Conservation (phyloP, 1,140 invertebrate genomes). For the Brachionus koreanus region DNA sequence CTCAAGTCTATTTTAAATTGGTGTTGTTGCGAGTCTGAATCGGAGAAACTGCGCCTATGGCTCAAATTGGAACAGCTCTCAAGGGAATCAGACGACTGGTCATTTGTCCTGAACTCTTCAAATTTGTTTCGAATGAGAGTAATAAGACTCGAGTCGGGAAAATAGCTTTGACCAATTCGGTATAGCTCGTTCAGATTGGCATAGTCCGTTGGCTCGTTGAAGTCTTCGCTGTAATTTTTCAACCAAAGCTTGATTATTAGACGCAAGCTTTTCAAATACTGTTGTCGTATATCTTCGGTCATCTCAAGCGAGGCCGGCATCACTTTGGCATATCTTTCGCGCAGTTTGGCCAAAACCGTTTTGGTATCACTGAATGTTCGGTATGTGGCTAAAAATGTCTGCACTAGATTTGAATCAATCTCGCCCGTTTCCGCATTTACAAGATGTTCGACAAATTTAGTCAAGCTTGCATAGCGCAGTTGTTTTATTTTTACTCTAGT, state of each 20-base stretch:
- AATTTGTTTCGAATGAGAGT: conserved; percentile 63
- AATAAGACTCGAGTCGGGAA: conserved; percentile 62
- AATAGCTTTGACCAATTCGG: conserved; percentile 73
- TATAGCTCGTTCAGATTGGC: conserved; percentile 74
- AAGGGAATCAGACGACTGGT: conserved; percentile 47
- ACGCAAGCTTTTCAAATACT: conserved; percentile 55
- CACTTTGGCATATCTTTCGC: neutral
- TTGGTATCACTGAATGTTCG: conserved; percentile 75
- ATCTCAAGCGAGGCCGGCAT: conserved; percentile 48
- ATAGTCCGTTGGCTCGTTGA: conserved; percentile 76
- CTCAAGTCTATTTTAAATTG: neutral
- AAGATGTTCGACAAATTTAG: conserved; percentile 82
- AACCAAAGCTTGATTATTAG: conserved; percentile 85
- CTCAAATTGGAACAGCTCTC: neutral
- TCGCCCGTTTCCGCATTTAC: conserved; percentile 82
- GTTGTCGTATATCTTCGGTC: conserved; percentile 50
- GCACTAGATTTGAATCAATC: conserved; percentile 92
- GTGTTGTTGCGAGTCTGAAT: neutral
- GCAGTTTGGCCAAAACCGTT: conserved; percentile 67
- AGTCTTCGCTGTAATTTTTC: conserved; percentile 92
- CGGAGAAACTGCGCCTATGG: neutral
- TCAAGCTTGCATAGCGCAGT: conserved; percentile 88
- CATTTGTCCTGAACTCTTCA: conserved; percentile 64
- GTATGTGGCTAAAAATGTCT: conserved; percentile 92
- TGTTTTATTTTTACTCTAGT: conserved; percentile 33